A percentile compares a stretch with the other conserved stretches of the same genome.
Conservation (phyloP, 2,888 invertebrate genomes). For the Sycophila texana region DNA sequence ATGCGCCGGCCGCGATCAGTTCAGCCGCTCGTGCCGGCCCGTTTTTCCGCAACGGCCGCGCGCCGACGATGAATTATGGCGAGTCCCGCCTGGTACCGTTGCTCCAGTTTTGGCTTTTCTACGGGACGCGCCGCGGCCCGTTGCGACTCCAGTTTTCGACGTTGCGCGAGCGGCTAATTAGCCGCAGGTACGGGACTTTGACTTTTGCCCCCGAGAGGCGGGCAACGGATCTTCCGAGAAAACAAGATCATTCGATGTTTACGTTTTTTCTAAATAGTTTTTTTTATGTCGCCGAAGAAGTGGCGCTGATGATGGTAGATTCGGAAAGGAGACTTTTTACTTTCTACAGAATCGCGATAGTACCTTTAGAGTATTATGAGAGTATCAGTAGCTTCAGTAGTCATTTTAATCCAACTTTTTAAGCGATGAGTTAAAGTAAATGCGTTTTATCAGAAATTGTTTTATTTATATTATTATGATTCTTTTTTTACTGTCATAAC, state of each 20-base stretch:
- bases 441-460: no score
- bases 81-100: constrained; percentile 60
- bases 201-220: background rate
- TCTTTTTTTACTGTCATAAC: no score
- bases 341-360: background rate
- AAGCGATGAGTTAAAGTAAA: no score
- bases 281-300: no score
- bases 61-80: constrained; percentile 59
- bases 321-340: no score
- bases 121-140: background rate
- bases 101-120: constrained; percentile 64
- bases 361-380: no score
- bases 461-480: no score
- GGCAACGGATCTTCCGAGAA: background rate
- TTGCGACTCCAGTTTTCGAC: background rate
- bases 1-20: constrained; percentile 10
- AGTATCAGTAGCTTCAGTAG: no score
- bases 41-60: background rate
- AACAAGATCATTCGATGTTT: background rate
- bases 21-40: constrained; percentile 1
- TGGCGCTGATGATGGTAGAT: no score
- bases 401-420: no score
- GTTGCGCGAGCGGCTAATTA: background rate
- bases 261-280: no score
- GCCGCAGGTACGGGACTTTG: constrained; percentile 31